Conservation (phyloP, 2,113 vertebrate species). For the Pelecanus crispus region DNA sequence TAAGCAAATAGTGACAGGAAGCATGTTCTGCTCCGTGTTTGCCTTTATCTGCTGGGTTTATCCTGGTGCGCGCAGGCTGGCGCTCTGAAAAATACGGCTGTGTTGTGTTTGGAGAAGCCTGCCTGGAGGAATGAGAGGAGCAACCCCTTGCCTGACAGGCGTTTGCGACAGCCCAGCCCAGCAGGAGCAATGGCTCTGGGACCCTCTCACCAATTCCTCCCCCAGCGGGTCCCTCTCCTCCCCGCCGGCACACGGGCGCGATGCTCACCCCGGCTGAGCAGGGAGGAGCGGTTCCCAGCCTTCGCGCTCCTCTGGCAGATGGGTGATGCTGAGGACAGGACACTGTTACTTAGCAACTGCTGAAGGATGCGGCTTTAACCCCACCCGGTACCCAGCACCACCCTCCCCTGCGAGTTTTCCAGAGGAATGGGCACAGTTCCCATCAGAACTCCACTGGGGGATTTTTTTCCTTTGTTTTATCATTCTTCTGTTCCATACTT, state of each 20-base stretch:
- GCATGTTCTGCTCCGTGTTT: not conserved
- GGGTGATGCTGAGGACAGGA: not conserved
- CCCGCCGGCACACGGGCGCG: rapidly evolving
- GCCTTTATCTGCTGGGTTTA: not conserved
- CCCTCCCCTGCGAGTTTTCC: not conserved
- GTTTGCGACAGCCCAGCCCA: not conserved
- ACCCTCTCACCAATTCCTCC: rapidly evolving
- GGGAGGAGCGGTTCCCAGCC: not conserved
- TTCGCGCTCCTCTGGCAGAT: not conserved
- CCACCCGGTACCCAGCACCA: not conserved
- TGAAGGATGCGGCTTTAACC: not conserved
- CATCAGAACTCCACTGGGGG: rapidly evolving
- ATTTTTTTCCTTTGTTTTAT: not conserved
- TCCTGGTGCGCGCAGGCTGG: not conserved
- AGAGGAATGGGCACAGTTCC: not conserved
- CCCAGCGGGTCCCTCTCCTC: not conserved
- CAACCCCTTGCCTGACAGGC: not conserved
- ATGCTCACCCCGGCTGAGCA: not conserved
- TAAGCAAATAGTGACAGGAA: not conserved
- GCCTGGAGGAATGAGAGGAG: not conserved
- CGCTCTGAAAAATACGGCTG: not conserved
- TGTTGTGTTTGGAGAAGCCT: not conserved
- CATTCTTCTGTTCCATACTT: not conserved
- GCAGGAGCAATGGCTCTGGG: rapidly evolving
- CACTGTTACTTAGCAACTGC: conserved; percentile 13